Evolutionary conservation across 2,113 vertebrate species (phyloP).

Genomic region (Gavia stellata): DNA sequence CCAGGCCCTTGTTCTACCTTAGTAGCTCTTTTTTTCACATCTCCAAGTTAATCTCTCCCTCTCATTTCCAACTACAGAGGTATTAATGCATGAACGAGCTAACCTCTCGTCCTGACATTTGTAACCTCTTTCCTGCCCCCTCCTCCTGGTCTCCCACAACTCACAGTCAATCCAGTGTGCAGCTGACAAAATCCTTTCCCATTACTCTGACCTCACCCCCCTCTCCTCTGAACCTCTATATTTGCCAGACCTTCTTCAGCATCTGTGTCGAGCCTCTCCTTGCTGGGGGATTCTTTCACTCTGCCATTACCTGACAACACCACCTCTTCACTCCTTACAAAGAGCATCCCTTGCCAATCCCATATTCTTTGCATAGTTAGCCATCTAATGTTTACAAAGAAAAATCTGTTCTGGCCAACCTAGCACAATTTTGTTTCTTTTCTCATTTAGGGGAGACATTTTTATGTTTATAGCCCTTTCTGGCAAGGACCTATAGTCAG

Average conservation of each 20-base stretch:
- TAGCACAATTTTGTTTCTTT: neutral
- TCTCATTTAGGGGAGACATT: accelerated
- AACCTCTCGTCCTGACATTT: neutral
- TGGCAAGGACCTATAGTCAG: neutral
- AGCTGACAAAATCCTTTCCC: neutral
- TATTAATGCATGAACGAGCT: neutral
- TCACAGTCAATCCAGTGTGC: neutral
- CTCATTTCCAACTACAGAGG: neutral
- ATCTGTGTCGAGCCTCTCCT: neutral
- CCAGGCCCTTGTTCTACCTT: neutral
- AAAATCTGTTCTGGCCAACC: neutral
- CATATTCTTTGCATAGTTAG: neutral
- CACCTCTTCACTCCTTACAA: neutral
- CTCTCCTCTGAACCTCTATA: neutral
- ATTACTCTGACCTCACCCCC: neutral
- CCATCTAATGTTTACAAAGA: neutral
- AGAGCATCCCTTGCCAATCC: neutral
- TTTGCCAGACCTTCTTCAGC: neutral
- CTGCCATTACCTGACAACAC: neutral
- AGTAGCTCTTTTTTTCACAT: neutral
- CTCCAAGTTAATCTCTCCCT: neutral
- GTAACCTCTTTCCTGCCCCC: neutral
- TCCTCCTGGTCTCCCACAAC: neutral
- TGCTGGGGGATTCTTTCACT: neutral
- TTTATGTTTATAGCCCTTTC: neutral